Base-by-base conservation (phyloP, 92 coral and sea anemone genomes). In the Pocillopora grandis region DNA sequence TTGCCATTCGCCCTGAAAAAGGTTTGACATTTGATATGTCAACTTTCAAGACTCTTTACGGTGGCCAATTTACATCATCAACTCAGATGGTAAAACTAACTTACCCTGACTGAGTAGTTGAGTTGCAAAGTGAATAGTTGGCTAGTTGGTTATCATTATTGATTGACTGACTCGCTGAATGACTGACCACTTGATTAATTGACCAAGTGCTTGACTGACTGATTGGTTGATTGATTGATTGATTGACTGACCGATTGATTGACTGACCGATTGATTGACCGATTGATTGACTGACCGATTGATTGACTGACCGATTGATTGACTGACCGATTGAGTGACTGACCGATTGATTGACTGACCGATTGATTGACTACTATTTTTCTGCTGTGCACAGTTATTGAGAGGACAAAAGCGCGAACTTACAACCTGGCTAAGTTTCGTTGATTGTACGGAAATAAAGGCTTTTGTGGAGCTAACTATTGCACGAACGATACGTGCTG, bases 381-480 rank as follows among this genome's bases (percentile, higher is more conserved):
- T 68, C 20, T 65, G 33, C 56, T 9, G 59, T 60, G 21, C 35
- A 52, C 62, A 97, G 99, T 89, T 90, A 31, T 71, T 89, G n/a
- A 87, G 80, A 27, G 78, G 71, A 21, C 94, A 90, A 55, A 85
- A 75, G 67, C 84, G 91, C 59, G 89, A 86, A 27, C 88, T 89
- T 5, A 84, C 79, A 12, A 87, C 93, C 36, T 97, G 98, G 99
- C 73, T 94, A 62, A 94, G 88, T 78, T 97, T 97, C 81, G 95
- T 97, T 7, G 96, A 92, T 37, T 92, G 98, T 75, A 93, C 93
- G 15, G 99, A 94, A 67, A 94, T 97, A 84, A 97, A 97, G 68
- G 98, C 99, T 14, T 97, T 97, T 79, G 99, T 97, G 59, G 97
- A 97, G 68, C 93, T 94, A 77, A 89, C 93, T 14, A 86, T 97